Evolutionary conservation across 2,113 vertebrate species (phyloP), one percentile per base, ranked within the genome.

Genomic region (Rhizomys pruinosus): DNA sequence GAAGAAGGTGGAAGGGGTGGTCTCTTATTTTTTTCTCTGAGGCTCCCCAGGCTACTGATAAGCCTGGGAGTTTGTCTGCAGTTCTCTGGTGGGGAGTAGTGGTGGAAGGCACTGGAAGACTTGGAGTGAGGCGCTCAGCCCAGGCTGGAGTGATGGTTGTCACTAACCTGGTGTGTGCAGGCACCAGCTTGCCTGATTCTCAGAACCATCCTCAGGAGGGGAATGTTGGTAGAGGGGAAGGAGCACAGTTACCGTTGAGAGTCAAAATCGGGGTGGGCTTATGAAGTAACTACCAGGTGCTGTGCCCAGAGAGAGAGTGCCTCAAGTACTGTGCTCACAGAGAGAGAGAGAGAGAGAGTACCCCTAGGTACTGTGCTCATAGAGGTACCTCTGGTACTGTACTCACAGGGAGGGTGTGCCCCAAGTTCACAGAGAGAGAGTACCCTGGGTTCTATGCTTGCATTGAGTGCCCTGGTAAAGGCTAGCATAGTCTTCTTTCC

Each of bases 101-200:
- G 81, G 42, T 5, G 20, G 64, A 19, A 32, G 34, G 20, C 63
- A 59, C 74, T 34, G 74, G 44, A 29, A 34, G 74, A 19, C 47
- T 7, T 42, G 74, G 34, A 59, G 77, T 55, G 23, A 52, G 20
- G 4, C 34, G 19, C 17, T 64, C 39, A 47, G 19, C 17, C 44
- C 39, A 47, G 61, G 81, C 10, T 25, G 3, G 5, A 23, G 20
- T 44, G 39, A 52, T 20, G 4, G 81, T 68, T 66, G 42, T 23
- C 39, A 20, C 6, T 47, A 23, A 22, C 20, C 63, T 23, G 0
- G 0, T 2, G 64, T 17, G 25, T 22, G 29, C 20, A 7, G 57
- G 44, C 44, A 37, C 1, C 0, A 9, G 39, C n/a, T n/a, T 29
- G 0, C 29, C 55, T 73, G 1, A 3, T 27, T 61, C 42, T 47